Percentiles rank a stretch among this genome's conserved stretches.
Evolutionary conservation across 2,113 vertebrate genomes (phyloP).

Genomic region (Tamias sibiricus): DNA sequence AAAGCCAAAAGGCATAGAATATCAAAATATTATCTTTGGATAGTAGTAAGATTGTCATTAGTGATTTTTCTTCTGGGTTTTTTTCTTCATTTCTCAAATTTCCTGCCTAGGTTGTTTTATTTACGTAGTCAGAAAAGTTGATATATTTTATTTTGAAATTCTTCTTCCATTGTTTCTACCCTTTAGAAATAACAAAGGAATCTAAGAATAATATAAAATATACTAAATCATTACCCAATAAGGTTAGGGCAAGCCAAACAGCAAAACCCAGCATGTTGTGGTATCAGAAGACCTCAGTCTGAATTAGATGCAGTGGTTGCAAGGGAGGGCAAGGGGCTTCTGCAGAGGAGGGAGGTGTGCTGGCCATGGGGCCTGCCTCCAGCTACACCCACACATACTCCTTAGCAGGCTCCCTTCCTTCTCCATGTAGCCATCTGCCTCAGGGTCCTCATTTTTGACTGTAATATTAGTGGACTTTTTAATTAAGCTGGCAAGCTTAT

Average conservation of each 20-base stretch:
- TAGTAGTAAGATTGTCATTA: background rate
- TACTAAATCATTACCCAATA: background rate
- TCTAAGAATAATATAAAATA: constrained; percentile 8
- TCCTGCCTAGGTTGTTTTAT: constrained; percentile 1
- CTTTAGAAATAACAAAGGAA: constrained; percentile 55
- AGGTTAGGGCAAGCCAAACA: background rate
- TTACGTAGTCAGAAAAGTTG: constrained; percentile 44
- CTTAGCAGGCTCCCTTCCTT: background rate
- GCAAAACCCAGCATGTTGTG: background rate
- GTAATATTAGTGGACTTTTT: constrained; percentile 58
- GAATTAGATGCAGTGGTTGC: background rate
- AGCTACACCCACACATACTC: too few species aligned
- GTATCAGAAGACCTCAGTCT: background rate
- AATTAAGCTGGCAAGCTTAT: constrained; percentile 67
- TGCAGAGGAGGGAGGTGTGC: background rate
- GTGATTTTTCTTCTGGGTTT: background rate
- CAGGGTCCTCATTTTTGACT: constrained; percentile 4
- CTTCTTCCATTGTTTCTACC: constrained; percentile 6
- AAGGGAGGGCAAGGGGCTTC: background rate
- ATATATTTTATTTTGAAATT: constrained; percentile 23
- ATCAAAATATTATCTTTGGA: background rate
- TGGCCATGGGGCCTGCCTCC: background rate
- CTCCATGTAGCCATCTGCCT: background rate
- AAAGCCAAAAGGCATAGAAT: background rate
- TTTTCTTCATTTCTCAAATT: constrained; percentile 20